Base-by-base conservation (phyloP, 2,888 invertebrate species). In the Ectemnius continuus region DNA sequence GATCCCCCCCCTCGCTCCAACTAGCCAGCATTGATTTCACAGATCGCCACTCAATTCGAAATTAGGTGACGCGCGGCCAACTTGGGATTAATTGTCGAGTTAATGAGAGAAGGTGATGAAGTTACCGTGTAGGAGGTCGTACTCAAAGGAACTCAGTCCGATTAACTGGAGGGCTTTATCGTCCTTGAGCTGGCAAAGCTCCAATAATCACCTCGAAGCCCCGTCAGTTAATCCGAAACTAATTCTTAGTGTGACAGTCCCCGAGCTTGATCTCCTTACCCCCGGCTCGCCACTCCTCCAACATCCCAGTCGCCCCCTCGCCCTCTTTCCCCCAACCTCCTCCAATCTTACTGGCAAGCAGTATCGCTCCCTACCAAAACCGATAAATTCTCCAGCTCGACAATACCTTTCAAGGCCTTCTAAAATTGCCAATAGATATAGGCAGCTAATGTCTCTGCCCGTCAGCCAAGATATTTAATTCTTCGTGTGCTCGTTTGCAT, bases 121-220 rank as follows among this genome's bases (percentile, higher is more conserved):
- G 47, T 47, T 47, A 2, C 13, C 11, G 47, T 47, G 47, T n/a
- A 47, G 5, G 47, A 47, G 47, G 5, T 47, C 5, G 47, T 14
- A 47, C n/a, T 47, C 13, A 47, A n/a, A 47, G n/a, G 67, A 64
- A 18, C 67, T 73, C 81, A 78, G 80, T 70, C 86, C 85, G 87
- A 88, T 88, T 88, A 87, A 86, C 87, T 23, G 3, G 23, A 87
- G 81, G 82, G 86, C 87, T 87, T 89, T 87, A 87, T 89, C 88
- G 86, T 88, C 83, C 86, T 85, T 82, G 87, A 85, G 87, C 87
- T 86, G 87, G 87, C 87, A 87, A 88, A 88, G 86, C 87, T 88
- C 85, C 86, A 86, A 87, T 88, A 88, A 89, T 88, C 88, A 85
- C 86, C 85, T 84, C 76, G 86, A 89, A 88, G 87, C 89, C 87